Evolutionary conservation across 2,888 invertebrate genomes (phyloP), one percentile per base, ranked within the genome.

Genomic region (Smittia aterrima): DNA sequence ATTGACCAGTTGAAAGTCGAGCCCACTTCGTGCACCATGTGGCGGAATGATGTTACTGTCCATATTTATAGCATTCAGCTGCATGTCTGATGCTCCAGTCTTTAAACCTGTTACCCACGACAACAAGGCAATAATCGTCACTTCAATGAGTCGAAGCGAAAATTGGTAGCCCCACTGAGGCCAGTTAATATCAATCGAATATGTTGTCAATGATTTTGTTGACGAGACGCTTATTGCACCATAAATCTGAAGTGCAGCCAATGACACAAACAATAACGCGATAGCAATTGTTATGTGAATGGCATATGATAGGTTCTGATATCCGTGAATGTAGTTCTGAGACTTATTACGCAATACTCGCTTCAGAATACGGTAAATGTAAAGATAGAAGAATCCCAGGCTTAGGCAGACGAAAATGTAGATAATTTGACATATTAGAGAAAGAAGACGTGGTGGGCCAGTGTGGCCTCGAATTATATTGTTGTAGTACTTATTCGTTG

Each of bases 141-240:
- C 89, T 83, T 96, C 96, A 72, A 95, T 87, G 4, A 95, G 85
- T 25, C 96, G 87, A 71, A 95, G 87, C 0, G 92, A 91, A 79
- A 94, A 90, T 80, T 96, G 94, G 84, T 93, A 95, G 20, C 92
- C 91, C 94, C 95, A 96, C 85, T 95, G 91, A 1, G 95, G 86
- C 96, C 96, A 96, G 76, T 90, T 90, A 78, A 90, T 88, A 78
- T 90, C 89, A 0, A 80, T 66, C 9, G 66, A 66, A 66, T 74
- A 74, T 27, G 74, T 66, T 47, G 74, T 38, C 11, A 82, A 82
- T 47, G 80, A 78, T 76, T 82, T 82, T 9, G 79, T 82, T 76
- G 80, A 82, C 79, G 86, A 85, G 58, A 90, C 88, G 66, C 87
- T 88, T 78, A 90, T 87, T 66, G 92, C 86, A 1, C 92, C 93